Evolutionary conservation across 2,888 invertebrate genomes (phyloP), one percentile per base, ranked within the genome.

Genomic region (Andrena chrysosceles): DNA sequence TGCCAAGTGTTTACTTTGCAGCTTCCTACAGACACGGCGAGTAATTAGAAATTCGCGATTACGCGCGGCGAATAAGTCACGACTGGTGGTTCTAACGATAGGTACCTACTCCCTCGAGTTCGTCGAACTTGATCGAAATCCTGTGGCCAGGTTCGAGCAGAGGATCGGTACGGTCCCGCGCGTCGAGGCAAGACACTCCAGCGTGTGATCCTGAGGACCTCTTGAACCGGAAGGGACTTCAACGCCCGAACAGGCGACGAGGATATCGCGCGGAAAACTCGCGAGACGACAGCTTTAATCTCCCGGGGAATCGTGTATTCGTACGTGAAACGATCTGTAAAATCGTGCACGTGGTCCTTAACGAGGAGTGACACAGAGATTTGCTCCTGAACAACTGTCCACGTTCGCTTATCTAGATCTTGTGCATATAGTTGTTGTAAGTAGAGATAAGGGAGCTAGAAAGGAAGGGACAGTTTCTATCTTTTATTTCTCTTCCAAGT

Each of bases 311-410:
- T 88, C 84, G 78, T 71, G 71, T 60, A 74, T 75, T 42, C 64
- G 68, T 8, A 42, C 76, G 84, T 83, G 87, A 88, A 91, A 91
- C 89, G 90, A 87, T 84, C 86, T 86, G 88, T 85, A 84, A 90
- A 87, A 87, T 88, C 78, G 85, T 16, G 72, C 42, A 2, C 42
- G 56, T 29, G 59, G 20, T 54, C 8, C 54, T 42, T 42, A 42
- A 5, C 42, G 16, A 5, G 42, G 16, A 42, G 16, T 42, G 42
- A 42, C 42, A 42, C 16, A 42, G 42, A 42, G 42, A 42, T 42
- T 42, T 42, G 4, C 16, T 42, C 5, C 13, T 42, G 16, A 42
- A 4, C 13, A 42, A 42, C 16, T 42, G 42, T 42, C 42, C 42
- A 16, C 42, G 42, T 42, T 16, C 42, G 16, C 42, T 42, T 16